Evolutionary conservation across 2,888 invertebrate genomes (phyloP).

Genomic region (Chaitophorus viminalis): DNA sequence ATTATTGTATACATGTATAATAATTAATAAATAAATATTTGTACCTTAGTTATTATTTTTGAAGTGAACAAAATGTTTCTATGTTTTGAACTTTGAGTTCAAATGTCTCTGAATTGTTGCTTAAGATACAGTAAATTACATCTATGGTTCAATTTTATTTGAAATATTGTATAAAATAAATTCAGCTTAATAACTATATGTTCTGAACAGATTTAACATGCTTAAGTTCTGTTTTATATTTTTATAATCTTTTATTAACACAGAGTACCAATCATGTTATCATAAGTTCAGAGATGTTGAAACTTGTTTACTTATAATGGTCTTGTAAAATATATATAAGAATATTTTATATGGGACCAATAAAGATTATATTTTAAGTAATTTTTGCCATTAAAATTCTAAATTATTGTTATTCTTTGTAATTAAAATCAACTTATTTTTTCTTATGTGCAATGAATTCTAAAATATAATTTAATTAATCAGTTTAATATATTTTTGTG

Average conservation of each 20-base stretch:
- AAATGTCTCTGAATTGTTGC: neutral
- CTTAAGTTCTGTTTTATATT: neutral
- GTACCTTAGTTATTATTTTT: too few relatives aligned
- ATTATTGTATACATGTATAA: neutral
- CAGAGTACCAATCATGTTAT: neutral
- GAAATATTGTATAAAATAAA: neutral
- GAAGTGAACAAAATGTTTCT: too few relatives aligned
- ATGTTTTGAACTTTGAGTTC: neutral
- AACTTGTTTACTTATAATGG: too few relatives aligned
- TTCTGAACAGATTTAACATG: neutral
- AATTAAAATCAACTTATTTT: neutral
- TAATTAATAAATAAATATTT: too few relatives aligned
- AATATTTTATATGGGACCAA: neutral
- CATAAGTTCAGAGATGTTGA: neutral
- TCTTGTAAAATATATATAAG: neutral
- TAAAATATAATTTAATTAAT: neutral
- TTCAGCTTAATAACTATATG: neutral
- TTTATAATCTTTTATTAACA: neutral
- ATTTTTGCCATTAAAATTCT: neutral
- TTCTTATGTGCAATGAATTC: neutral
- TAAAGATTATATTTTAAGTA: neutral
- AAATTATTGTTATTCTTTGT: neutral
- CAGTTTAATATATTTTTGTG: neutral
- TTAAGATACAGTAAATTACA: neutral
- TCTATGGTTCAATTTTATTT: neutral